A percentile compares a stretch with the other conserved stretches of the same genome.
Conservation (phyloP, 2,113 vertebrate species). For the Cariama cristata region DNA sequence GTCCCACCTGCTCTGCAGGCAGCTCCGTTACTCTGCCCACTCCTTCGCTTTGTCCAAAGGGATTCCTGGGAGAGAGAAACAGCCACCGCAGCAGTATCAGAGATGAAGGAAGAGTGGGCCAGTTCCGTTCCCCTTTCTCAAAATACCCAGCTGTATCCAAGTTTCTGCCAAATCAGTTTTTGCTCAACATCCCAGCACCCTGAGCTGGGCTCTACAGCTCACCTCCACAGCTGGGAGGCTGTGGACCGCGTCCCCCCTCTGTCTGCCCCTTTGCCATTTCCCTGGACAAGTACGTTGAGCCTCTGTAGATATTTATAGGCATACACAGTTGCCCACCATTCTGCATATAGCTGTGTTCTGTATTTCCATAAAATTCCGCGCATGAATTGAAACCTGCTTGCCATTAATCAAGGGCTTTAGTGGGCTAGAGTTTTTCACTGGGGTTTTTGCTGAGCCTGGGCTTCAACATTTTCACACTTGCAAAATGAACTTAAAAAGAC, state of each 20-base stretch:
- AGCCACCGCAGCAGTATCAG: background rate
- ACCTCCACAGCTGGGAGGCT: background rate
- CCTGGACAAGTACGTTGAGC: background rate
- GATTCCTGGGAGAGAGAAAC: background rate
- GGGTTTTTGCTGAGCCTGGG: conserved; percentile 6
- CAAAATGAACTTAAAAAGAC: background rate
- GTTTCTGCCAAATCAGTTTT: background rate
- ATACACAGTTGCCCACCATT: background rate
- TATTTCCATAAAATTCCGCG: background rate
- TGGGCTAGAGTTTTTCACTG: background rate
- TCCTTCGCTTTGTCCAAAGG: background rate
- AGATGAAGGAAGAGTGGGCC: background rate
- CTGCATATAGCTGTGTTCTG: background rate
- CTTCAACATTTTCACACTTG: conserved; percentile 7
- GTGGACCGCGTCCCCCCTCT: background rate
- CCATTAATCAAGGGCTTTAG: conserved; percentile 25
- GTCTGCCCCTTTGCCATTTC: background rate
- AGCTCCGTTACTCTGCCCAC: background rate
- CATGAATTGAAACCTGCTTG: conserved; percentile 18
- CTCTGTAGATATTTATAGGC: background rate
- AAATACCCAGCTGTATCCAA: background rate
- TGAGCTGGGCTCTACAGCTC: background rate
- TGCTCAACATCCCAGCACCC: background rate
- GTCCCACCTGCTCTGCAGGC: background rate
- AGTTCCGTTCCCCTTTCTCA: background rate